A percentile compares a stretch with the other conserved stretches of the same genome.
phyloP scores from a whole-genome alignment of 2,888 invertebrate genomes.

The Elaeidobius kamerunicus region DNA sequence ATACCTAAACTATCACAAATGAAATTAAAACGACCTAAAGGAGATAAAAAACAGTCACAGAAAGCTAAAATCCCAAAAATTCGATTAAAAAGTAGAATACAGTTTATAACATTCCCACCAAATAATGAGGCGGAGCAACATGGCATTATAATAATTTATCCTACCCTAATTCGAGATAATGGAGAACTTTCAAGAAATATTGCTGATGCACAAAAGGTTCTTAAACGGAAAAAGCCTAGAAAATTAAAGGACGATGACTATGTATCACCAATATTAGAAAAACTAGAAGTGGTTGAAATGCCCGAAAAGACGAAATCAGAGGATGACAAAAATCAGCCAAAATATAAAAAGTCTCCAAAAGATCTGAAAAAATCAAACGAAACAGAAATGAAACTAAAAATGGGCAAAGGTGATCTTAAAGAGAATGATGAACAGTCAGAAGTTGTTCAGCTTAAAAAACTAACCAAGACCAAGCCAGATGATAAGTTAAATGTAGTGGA shows the following conservation, averaged over 20 bases:
- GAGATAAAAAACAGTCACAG: constrained; percentile 37
- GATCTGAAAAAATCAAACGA: constrained; percentile 23
- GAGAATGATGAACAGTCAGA: constrained; percentile 41
- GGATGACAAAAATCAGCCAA: constrained; percentile 39
- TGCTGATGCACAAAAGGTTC: constrained; percentile 47
- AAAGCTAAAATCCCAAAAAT: constrained; percentile 59
- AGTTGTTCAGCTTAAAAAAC: constrained; percentile 46
- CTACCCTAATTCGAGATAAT: constrained; percentile 42
- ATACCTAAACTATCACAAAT: constrained; percentile 56
- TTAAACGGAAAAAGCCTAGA: constrained; percentile 43
- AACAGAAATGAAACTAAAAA: constrained; percentile 37
- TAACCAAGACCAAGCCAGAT: constrained; percentile 42
- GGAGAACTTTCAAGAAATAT: constrained; percentile 52
- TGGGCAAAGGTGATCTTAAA: constrained; percentile 47
- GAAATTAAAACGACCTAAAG: constrained; percentile 55
- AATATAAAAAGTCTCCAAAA: constrained; percentile 32
- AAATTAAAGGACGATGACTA: constrained; percentile 45
- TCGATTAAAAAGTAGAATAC: constrained; percentile 67
- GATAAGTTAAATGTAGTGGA: constrained; percentile 25
- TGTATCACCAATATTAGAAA: constrained; percentile 48
- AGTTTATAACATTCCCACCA: constrained; percentile 51
- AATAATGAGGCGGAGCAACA: constrained; percentile 41
- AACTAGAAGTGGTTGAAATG: constrained; percentile 46
- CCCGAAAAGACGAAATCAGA: constrained; percentile 37
- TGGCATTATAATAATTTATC: constrained; percentile 42